Percentiles rank a stretch among this genome's conserved stretches.
Evolutionary conservation across 1,140 invertebrate species (phyloP).

Genomic region (Stegodyphus dumicola): DNA sequence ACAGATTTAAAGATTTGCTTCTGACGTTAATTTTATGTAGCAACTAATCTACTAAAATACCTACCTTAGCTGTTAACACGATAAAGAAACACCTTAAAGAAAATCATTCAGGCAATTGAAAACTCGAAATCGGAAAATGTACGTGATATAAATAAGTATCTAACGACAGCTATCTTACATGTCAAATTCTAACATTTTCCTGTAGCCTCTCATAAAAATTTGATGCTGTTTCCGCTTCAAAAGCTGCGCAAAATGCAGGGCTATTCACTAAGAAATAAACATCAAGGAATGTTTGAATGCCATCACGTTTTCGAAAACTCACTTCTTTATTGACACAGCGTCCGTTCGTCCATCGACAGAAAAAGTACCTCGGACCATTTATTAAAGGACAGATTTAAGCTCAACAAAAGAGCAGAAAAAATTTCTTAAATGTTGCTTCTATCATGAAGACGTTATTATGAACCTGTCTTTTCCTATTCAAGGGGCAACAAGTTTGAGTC

Average conservation of each 20-base stretch:
- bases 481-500: slow-evolving; percentile 40
- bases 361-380: slow-evolving; percentile 13
- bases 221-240: background rate
- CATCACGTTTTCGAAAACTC: background rate
- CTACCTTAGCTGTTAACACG: background rate
- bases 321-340: slow-evolving; percentile 20
- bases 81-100: background rate
- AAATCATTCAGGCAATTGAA: background rate
- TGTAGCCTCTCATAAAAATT: background rate
- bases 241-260: background rate
- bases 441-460: slow-evolving; percentile 30
- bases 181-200: background rate
- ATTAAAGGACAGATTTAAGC: slow-evolving; percentile 18
- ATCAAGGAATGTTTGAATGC: background rate
- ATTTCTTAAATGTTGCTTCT: background rate
- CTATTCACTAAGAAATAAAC: background rate
- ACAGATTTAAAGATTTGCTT: too few relatives aligned
- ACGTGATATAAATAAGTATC: background rate
- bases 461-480: slow-evolving; percentile 41
- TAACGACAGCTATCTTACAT: background rate
- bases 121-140: background rate
- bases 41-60: too few relatives aligned
- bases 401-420: background rate
- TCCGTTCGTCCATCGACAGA: slow-evolving; percentile 16
- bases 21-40: too few relatives aligned